phyloP scores from a whole-genome alignment of 2,113 vertebrate species.

The Mungos mungo region DNA sequence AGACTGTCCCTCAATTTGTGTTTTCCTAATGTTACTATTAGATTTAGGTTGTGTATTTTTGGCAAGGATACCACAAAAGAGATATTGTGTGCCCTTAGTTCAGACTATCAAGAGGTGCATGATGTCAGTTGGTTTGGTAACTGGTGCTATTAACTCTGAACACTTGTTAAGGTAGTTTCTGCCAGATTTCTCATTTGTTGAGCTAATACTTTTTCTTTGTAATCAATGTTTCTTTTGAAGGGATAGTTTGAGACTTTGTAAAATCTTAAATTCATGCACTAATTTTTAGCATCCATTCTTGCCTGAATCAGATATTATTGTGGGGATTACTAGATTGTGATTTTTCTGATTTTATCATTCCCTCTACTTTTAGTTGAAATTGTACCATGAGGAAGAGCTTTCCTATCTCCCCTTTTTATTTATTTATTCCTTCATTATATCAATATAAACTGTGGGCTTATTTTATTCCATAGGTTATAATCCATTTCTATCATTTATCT shows the following conservation, averaged over 20 bases:
- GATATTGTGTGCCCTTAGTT: background rate
- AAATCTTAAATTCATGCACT: background rate
- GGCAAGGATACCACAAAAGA: background rate
- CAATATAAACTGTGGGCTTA: background rate
- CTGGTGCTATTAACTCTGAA: background rate
- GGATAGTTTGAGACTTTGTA: background rate
- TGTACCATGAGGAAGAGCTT: background rate
- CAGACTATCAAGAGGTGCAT: background rate
- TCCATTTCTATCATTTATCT: slow-evolving; percentile 17
- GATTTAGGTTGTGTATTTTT: slow-evolving; percentile 27
- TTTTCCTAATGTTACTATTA: slow-evolving; percentile 26
- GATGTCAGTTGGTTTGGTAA: background rate
- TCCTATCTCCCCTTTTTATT: background rate
- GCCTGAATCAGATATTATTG: background rate
- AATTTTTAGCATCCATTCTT: slow-evolving; percentile 3
- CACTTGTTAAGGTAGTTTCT: background rate
- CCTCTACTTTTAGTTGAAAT: slow-evolving; percentile 38
- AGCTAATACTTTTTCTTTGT: background rate
- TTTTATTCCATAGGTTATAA: background rate
- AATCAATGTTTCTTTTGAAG: slow-evolving; percentile 23
- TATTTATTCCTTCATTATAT: background rate
- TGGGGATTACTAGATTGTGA: background rate
- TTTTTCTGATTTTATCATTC: slow-evolving; percentile 17
- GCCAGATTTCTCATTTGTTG: background rate
- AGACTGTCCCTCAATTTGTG: background rate